phyloP scores from a whole-genome alignment of 2,888 invertebrate species.

The Rhingia campestris region DNA sequence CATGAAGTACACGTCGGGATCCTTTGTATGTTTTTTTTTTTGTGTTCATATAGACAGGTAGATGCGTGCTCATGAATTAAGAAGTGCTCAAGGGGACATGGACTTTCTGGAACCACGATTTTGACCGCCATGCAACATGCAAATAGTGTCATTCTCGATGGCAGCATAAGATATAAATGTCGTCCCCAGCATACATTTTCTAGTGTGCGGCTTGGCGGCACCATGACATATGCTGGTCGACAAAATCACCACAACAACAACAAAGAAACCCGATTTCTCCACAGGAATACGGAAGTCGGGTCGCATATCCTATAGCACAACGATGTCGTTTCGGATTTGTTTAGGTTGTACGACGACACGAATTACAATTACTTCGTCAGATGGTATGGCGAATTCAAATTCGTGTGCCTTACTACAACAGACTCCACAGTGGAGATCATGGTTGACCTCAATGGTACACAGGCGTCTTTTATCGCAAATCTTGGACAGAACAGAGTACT shows the following conservation, averaged over 20 bases:
- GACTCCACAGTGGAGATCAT: constrained; percentile 45
- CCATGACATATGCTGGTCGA: constrained; percentile 48
- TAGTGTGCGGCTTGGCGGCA: constrained; percentile 31
- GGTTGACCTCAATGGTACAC: constrained; percentile 55
- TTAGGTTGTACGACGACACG: constrained; percentile 35
- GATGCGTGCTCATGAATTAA: constrained; percentile 50
- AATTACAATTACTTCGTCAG: constrained; percentile 56
- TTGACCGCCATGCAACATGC: constrained; percentile 70
- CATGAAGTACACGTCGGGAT: constrained; percentile 17
- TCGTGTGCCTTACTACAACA: constrained; percentile 35
- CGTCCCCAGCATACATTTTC: background rate
- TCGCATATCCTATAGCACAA: constrained; percentile 48
- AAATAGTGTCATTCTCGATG: constrained; percentile 72
- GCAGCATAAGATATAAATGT: constrained; percentile 67
- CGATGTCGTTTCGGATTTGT: constrained; percentile 53
- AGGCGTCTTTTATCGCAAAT: constrained; percentile 47
- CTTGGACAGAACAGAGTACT: constrained; percentile 27
- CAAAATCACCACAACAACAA: background rate
- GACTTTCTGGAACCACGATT: constrained; percentile 61
- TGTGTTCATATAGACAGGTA: background rate
- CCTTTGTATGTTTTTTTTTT: constrained; percentile 3
- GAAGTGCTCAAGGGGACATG: background rate
- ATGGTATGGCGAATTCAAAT: constrained; percentile 36
- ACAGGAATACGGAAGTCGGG: constrained; percentile 65
- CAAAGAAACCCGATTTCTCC: constrained; percentile 52